Evolutionary conservation across 2,888 invertebrate genomes (phyloP).

Genomic region (Hypercompe scribonia): DNA sequence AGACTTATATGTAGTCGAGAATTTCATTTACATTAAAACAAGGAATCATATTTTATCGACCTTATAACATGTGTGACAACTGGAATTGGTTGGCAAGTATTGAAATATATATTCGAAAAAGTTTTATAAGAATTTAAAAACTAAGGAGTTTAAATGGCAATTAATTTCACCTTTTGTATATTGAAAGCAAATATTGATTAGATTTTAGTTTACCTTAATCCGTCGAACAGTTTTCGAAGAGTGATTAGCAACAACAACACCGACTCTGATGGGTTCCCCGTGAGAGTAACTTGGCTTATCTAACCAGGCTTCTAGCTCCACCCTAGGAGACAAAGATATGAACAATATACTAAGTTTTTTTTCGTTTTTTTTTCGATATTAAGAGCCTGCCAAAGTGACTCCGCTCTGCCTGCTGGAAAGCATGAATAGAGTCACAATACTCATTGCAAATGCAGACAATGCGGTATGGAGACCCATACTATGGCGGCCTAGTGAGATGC

Average conservation of each 20-base stretch:
- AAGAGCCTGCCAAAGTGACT: too few species aligned
- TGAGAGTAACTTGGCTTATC: conserved; percentile 94
- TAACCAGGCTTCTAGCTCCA: conserved; percentile 92
- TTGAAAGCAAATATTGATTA: neutral
- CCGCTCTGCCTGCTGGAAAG: too few species aligned
- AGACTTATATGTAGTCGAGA: too few species aligned
- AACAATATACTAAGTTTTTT: neutral
- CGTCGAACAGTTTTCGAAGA: conserved; percentile 94
- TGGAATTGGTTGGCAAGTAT: neutral
- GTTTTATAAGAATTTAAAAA: too few species aligned
- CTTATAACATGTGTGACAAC: neutral
- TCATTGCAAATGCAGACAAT: too few species aligned
- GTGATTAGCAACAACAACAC: conserved; percentile 91
- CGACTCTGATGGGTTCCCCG: conserved; percentile 92
- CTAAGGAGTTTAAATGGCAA: too few species aligned
- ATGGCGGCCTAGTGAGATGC: too few species aligned
- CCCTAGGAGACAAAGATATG: conserved; percentile 69
- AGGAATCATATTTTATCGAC: neutral
- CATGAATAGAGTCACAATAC: too few species aligned
- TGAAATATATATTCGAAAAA: neutral
- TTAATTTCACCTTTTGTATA: too few species aligned
- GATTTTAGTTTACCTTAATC: conserved; percentile 89
- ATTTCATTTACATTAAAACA: too few species aligned
- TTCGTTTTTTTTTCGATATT: too few species aligned
- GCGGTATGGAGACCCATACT: too few species aligned